Evolutionary conservation across 2,797 vertebrate species (phyloP).

Genomic region (Melanotaenia boesemani): DNA sequence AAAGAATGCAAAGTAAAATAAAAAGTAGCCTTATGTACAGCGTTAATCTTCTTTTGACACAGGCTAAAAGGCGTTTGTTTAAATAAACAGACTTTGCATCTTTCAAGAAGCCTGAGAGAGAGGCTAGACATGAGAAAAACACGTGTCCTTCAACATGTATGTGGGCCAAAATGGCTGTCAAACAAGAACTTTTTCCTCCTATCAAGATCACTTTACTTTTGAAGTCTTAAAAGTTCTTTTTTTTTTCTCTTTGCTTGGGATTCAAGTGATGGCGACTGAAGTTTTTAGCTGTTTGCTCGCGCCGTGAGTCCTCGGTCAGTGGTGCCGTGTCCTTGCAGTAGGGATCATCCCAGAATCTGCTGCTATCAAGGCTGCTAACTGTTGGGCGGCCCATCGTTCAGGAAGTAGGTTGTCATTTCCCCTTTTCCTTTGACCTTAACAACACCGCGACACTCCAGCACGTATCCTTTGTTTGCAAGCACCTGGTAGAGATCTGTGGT

Average conservation of each 20-base stretch:
- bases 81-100: constrained; percentile 89
- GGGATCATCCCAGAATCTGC: constrained; percentile 55
- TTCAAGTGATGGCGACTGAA: constrained; percentile 82
- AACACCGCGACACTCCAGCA: constrained; percentile 92
- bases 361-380: constrained; percentile 86
- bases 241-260: constrained; percentile 66
- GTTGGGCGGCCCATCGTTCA: constrained; percentile 90
- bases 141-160: constrained; percentile 75
- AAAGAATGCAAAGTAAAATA: constrained; percentile 70
- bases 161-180: constrained; percentile 68
- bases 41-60: constrained; percentile 83
- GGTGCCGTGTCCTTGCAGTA: constrained; percentile 69
- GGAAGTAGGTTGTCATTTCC: constrained; percentile 97
- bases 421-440: constrained; percentile 98
- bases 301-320: constrained; percentile 73
- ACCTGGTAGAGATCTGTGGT: constrained; percentile 95
- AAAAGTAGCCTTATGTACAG: constrained; percentile 87
- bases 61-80: constrained; percentile 86
- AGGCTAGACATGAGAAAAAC: constrained; percentile 85
- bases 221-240: constrained; percentile 61
- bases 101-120: constrained; percentile 86
- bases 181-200: constrained; percentile 70
- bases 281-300: constrained; percentile 74
- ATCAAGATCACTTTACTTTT: constrained; percentile 66
- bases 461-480: constrained; percentile 91